A percentile compares a stretch with the other conserved stretches of the same genome.
Evolutionary conservation across 2,888 invertebrate species (phyloP).

Genomic region (Leptopilina myrica): DNA sequence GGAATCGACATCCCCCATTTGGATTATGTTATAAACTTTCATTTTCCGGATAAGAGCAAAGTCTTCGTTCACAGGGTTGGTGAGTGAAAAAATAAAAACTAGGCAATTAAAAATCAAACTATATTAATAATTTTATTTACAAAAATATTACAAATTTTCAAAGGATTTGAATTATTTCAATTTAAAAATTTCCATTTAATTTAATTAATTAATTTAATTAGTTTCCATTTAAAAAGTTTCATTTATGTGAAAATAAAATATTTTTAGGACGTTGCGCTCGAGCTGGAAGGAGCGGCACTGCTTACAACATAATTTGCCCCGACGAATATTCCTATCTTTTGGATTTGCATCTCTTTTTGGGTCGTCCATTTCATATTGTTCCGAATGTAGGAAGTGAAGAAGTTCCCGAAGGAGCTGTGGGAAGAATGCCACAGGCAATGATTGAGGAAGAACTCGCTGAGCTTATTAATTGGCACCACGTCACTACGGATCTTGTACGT

Average conservation of each 20-base stretch:
- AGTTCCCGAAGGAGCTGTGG: slow-evolving; percentile 83
- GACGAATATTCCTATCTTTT: slow-evolving; percentile 95
- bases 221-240: too few species aligned
- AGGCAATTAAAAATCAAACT: too few species aligned
- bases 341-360: slow-evolving; percentile 97
- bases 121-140: too few species aligned
- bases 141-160: too few species aligned
- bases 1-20: slow-evolving; percentile 98
- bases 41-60: slow-evolving; percentile 98
- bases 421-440: slow-evolving; percentile 87
- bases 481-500: slow-evolving; percentile 86
- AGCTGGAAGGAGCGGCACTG: slow-evolving; percentile 94
- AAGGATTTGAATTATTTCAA: too few species aligned
- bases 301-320: slow-evolving; percentile 92
- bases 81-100: slow-evolving; percentile 75
- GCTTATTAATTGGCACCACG: slow-evolving; percentile 86
- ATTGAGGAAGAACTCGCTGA: slow-evolving; percentile 91
- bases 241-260: too few species aligned
- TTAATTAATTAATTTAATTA: too few species aligned
- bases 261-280: slow-evolving; percentile 91
- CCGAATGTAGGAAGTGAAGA: slow-evolving; percentile 73
- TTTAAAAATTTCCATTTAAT: too few species aligned
- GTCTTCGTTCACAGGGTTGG: slow-evolving; percentile 99
- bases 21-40: slow-evolving; percentile 97
- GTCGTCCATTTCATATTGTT: slow-evolving; percentile 82